Evolutionary conservation across 2,797 vertebrate genomes (phyloP).

Genomic region (Siniperca obscura): DNA sequence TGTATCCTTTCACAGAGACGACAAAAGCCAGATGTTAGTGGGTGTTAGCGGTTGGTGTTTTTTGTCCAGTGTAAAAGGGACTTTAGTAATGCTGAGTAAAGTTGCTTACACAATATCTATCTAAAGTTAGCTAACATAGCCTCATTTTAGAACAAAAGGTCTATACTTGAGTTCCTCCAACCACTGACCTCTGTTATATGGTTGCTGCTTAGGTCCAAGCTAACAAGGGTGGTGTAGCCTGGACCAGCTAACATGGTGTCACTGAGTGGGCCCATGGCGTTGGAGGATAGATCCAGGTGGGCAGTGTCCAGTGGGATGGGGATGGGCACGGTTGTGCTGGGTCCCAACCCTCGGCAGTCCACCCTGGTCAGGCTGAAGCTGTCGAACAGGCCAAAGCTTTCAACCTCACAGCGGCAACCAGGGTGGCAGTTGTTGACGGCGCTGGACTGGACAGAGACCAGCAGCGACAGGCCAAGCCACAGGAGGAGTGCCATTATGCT

Average conservation of each 20-base stretch:
- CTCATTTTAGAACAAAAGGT: not conserved
- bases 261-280: constrained; percentile 88
- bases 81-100: not conserved
- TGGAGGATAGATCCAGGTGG: constrained; percentile 94
- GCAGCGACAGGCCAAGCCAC: constrained; percentile 80
- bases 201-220: constrained; percentile 95
- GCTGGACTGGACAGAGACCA: constrained; percentile 77
- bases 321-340: constrained; percentile 85
- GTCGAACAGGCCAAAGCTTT: constrained; percentile 96
- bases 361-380: constrained; percentile 98
- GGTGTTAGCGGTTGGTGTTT: no score
- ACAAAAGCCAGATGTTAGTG: no score
- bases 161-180: constrained; percentile 1
- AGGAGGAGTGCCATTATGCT: constrained; percentile 84
- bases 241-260: constrained; percentile 92
- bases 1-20: no score
- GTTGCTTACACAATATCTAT: not conserved
- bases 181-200: constrained; percentile 86
- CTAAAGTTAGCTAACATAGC: not conserved
- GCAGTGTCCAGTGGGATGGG: constrained; percentile 95
- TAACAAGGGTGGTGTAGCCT: constrained; percentile 94
- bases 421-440: constrained; percentile 90
- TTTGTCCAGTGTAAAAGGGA: no score
- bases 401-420: constrained; percentile 93
- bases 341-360: constrained; percentile 91